Evolutionary conservation across 2,113 vertebrate genomes (phyloP).

Genomic region (Myotis lucifugus): DNA sequence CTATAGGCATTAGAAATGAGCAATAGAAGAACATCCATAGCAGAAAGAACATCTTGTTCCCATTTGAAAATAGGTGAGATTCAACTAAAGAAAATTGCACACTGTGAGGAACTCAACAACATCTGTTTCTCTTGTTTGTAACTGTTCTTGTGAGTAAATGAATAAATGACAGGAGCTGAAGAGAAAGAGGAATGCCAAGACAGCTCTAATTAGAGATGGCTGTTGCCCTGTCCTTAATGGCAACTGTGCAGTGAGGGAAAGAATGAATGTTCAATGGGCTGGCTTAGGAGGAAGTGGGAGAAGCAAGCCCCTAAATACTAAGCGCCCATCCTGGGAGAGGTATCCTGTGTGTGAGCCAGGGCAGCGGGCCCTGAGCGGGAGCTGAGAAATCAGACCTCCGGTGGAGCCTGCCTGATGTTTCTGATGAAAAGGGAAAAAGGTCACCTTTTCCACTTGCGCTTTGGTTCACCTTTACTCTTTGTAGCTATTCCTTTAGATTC

Average conservation of each 20-base stretch:
- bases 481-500: neutral
- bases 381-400: neutral
- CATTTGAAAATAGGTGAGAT: conserved; percentile 74
- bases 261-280: neutral
- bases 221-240: neutral
- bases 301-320: neutral
- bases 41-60: conserved; percentile 69
- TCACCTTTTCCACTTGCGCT: neutral
- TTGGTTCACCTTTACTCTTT: neutral
- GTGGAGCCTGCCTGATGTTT: neutral
- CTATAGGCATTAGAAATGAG: neutral
- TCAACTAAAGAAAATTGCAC: conserved; percentile 71
- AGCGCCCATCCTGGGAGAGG: neutral
- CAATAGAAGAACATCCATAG: conserved; percentile 57
- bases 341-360: neutral
- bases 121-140: conserved; percentile 72
- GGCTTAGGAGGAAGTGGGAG: neutral
- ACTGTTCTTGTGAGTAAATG: conserved; percentile 63
- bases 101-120: conserved; percentile 71
- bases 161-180: conserved; percentile 50
- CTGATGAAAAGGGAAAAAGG: neutral
- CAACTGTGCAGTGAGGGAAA: neutral
- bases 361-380: accelerated
- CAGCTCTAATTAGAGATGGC: neutral
- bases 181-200: neutral